A percentile compares a stretch with the other conserved stretches of the same genome.
These are phyloP conservation scores for Cyclina sinensis DNA, from an alignment of 1,140 invertebrate genomes.

Conservation along the genomic window DNA sequence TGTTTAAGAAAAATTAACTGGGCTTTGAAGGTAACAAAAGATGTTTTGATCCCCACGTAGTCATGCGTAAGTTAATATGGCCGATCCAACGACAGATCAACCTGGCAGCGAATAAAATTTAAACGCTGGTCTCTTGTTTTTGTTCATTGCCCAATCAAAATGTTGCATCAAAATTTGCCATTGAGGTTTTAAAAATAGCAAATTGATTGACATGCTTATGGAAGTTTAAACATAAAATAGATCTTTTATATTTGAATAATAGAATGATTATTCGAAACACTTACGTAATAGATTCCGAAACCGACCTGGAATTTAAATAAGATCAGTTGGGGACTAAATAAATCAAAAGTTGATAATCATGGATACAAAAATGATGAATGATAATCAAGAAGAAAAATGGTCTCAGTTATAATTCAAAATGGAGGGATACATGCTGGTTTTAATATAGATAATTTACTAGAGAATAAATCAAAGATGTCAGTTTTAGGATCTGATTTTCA, in stretches of 20 bases:
- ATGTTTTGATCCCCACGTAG: conserved; percentile 55
- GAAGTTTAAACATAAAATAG: conserved; percentile 35
- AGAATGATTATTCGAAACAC: conserved; percentile 11
- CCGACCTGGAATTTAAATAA: background rate
- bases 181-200: conserved; percentile 20
- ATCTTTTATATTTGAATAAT: conserved; percentile 26
- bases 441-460: conserved; percentile 48
- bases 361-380: background rate
- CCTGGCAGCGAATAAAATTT: conserved; percentile 55
- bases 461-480: conserved; percentile 25
- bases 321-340: background rate
- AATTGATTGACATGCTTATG: conserved; percentile 59
- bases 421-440: conserved; percentile 12
- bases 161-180: background rate
- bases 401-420: conserved; percentile 33
- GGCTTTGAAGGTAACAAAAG: conserved; percentile 52
- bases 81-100: background rate
- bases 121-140: conserved; percentile 61
- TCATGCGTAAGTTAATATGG: conserved; percentile 39
- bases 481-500: conserved; percentile 28
- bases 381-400: background rate
- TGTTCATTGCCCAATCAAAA: conserved; percentile 63
- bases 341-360: background rate
- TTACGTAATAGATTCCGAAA: conserved; percentile 5
- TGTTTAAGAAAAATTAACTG: conserved; percentile 43